Conservation (phyloP, 2,797 vertebrate genomes). For the Lepilemur ruficaudatus region DNA sequence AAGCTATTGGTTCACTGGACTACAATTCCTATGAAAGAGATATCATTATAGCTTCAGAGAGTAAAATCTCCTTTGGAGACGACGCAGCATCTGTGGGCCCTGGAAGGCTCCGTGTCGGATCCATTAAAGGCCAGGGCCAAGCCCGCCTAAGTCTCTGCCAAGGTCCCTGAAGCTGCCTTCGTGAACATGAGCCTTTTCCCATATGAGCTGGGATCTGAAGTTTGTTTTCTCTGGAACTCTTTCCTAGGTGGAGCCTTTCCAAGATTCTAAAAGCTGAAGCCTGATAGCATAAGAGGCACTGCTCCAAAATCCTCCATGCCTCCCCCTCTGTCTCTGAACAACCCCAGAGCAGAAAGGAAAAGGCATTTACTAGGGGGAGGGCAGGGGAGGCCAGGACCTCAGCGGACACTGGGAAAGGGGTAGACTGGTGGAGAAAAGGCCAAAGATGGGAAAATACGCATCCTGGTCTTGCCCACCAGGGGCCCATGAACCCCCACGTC, state of each 20-base stretch:
- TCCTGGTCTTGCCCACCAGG: not conserved
- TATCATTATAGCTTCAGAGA: not conserved
- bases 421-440: not conserved
- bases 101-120: constrained; percentile 33
- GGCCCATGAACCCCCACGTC: fast-evolving
- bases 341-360: constrained; percentile 50
- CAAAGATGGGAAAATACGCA: not conserved
- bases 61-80: not conserved
- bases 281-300: constrained; percentile 80
- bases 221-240: constrained; percentile 86
- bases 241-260: constrained; percentile 84
- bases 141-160: constrained; percentile 43
- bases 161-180: constrained; percentile 70
- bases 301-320: constrained; percentile 77
- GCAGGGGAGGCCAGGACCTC: not conserved
- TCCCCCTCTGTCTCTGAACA: constrained; percentile 60
- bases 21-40: not conserved
- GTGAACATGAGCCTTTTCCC: constrained; percentile 73
- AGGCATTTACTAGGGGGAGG: constrained; percentile 34
- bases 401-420: not conserved
- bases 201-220: constrained; percentile 76
- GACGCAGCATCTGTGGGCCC: fast-evolving
- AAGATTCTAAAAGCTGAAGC: constrained; percentile 82
- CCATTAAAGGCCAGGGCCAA: constrained; percentile 59
- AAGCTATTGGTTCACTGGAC: not conserved